Conservation (phyloP, 2,113 vertebrate species). For the Sturnira hondurensis region DNA sequence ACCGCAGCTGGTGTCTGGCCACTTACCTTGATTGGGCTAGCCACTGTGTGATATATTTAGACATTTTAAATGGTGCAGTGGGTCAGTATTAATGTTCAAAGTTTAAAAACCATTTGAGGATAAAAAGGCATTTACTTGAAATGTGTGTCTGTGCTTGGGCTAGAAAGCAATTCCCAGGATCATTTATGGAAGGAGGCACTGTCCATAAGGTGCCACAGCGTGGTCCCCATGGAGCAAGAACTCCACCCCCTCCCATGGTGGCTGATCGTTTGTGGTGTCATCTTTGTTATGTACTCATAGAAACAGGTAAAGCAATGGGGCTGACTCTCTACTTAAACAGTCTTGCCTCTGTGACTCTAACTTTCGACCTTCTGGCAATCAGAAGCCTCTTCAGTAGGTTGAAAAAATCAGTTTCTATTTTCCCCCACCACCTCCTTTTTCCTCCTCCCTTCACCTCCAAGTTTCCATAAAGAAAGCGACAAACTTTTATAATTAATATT, state of each 20-base stretch:
- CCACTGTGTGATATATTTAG: background rate
- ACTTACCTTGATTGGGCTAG: background rate
- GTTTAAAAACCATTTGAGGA: background rate
- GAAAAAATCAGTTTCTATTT: background rate
- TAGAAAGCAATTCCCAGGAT: background rate
- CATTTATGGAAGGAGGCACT: background rate
- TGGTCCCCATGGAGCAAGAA: background rate
- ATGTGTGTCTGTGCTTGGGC: background rate
- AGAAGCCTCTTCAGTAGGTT: background rate
- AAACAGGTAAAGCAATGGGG: background rate
- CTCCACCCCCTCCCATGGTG: background rate
- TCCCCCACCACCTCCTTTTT: background rate
- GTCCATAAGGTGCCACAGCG: background rate
- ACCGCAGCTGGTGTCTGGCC: background rate
- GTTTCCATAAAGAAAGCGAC: background rate
- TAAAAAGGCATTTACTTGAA: constrained; percentile 23
- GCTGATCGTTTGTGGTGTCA: background rate
- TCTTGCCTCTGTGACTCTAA: background rate
- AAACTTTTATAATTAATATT: background rate
- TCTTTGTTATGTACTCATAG: background rate
- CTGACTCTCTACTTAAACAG: background rate
- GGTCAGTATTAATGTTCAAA: background rate
- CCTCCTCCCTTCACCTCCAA: background rate
- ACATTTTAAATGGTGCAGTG: background rate
- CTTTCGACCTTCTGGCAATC: background rate